Base-by-base conservation (phyloP, 1,140 invertebrate genomes). In the Antheraea mylitta region DNA sequence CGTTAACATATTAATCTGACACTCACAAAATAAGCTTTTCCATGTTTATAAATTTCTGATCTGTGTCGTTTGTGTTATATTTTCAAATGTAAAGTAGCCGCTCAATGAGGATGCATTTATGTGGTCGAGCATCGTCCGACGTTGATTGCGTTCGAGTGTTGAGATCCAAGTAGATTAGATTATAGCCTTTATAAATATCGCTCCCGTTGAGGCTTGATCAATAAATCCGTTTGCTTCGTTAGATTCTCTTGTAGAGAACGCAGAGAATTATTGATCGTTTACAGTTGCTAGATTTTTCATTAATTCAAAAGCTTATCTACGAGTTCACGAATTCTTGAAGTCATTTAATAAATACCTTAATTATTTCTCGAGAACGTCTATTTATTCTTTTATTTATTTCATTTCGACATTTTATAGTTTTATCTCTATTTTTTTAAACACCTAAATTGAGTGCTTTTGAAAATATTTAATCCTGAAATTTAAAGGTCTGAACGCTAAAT, bases 101-200 rank as follows among this genome's bases (percentile, higher is more conserved):
- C 11, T 82, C 69, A 72, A 71, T 72, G 70, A 75, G 76, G 81
- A 78, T 76, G 72, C 65, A 42, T 72, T 60, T 63, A 59, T 61
- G 67, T 69, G 78, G 78, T 74, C 75, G 71, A 73, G 72, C 64
- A 22, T 42, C 45, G 45, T 58, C 18, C 64, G 48, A 66, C 64
- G 30, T 53, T 66, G 65, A 66, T 66, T 66, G 65, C 65, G n/a
- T 66, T 58, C 65, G 37, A 58, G 53, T 58, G 53, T 58, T 59
- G 65, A 58, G 48, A 58, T 58, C 58, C 36, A 66, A 58, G 58
- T 53, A 30, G 65, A 58, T 66, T 66, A 66, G 48, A 66, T 66
- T 66, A 65, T 65, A 45, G 65, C 65, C 65, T 58, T 66, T 66
- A 78, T 69, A 76, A 62, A 67, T 66, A 60, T 58, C 64, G 67